These are phyloP conservation scores for Spicauda simplicius DNA, from an alignment of 2,888 invertebrate genomes.

Conservation along the genomic window DNA sequence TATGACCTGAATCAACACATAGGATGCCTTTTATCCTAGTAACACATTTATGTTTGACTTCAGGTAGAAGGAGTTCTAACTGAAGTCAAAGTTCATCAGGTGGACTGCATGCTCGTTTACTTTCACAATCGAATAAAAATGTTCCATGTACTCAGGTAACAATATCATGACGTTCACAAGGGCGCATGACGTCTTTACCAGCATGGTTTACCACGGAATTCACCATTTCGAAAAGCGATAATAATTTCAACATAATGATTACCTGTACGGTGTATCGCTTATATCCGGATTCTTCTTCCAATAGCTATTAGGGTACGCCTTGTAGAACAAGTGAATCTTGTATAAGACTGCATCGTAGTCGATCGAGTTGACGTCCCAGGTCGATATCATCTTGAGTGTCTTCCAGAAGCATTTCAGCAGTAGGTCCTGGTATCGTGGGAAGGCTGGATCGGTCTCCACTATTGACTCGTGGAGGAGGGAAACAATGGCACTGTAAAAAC, in stretches of 20 bases:
- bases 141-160: too few relatives aligned
- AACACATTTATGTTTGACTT: too few relatives aligned
- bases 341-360: constrained; percentile 91
- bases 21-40: too few relatives aligned
- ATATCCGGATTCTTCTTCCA: constrained; percentile 92
- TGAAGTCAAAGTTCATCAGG: too few relatives aligned
- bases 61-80: too few relatives aligned
- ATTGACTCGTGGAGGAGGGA: constrained; percentile 95
- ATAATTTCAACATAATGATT: not conserved
- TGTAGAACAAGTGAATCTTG: constrained; percentile 95
- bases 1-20: too few relatives aligned
- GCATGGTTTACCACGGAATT: too few relatives aligned
- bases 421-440: constrained; percentile 90
- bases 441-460: constrained; percentile 84
- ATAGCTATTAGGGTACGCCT: constrained; percentile 93
- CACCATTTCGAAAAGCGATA: too few relatives aligned
- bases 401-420: constrained; percentile 98
- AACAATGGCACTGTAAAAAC: constrained; percentile 90
- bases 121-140: too few relatives aligned
- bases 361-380: constrained; percentile 89
- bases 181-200: too few relatives aligned
- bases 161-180: too few relatives aligned
- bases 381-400: constrained; percentile 93
- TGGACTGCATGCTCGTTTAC: too few relatives aligned
- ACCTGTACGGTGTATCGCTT: constrained; percentile 93